Base-by-base conservation (phyloP, 2,113 vertebrate genomes). In the Megaceryle torquata region DNA sequence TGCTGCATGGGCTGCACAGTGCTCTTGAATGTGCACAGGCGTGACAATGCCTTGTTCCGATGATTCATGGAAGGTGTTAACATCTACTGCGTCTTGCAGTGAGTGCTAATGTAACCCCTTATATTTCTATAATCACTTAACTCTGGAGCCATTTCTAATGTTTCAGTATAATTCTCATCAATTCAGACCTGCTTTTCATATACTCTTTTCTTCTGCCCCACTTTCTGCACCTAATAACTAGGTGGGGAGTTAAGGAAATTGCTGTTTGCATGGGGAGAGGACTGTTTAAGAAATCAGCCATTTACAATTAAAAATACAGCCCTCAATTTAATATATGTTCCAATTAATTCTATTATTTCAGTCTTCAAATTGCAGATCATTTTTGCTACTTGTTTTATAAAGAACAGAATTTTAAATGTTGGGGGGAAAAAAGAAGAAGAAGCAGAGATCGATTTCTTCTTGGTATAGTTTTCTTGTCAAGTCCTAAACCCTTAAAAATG, bases 401-500 rank as follows among this genome's bases (percentile, higher is more conserved):
- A 81, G 70, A 83, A 21, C 4, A 71, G 35, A 81, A 63, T 63
- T 76, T 74, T 35, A 54, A 69, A 37, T 63, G n/a, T 43, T 26
- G 18, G 5, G 4, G 1, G 0, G 12, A 50, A 50, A 3, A 12
- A 22, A 14, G 26, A 67, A 16, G 4, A 92, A 75, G 44, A 70
- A 82, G 31, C n/a, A 86, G 60, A 94, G 79, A 88, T 70, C 54
- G 53, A 4, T 83, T 96, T 93, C 44, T 96, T 76, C 37, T 50
- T 50, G 17, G 17, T 50, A 35, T 13, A 14, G 53, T 84, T 93
- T 89, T 79, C 83, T 78, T 87, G 57, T 79, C 80, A 50, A 72
- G 41, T 71, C 59, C 53, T 59, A 87, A 91, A 68, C 80, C 44
- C 48, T 87, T 81, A 76, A 86, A 96, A 95, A 89, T 92, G 21